phyloP scores from a whole-genome alignment of 1,140 invertebrate genomes.

The Musca domestica region DNA sequence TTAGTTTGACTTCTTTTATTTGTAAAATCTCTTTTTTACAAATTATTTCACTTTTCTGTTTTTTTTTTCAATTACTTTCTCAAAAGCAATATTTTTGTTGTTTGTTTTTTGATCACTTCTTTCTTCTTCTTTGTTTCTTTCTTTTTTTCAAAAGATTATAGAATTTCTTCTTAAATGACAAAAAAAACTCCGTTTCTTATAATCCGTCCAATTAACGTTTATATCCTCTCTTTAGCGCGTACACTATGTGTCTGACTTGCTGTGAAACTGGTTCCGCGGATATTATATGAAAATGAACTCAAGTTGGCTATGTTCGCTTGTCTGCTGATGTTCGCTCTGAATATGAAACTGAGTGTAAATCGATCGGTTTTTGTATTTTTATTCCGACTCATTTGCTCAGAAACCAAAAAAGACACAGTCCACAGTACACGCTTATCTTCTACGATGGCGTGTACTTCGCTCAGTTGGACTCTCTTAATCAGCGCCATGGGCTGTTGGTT shows the following conservation, averaged over 20 bases:
- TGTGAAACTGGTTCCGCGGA: not conserved
- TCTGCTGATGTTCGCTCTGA: too few relatives aligned
- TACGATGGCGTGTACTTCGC: too few relatives aligned
- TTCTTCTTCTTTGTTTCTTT: not conserved
- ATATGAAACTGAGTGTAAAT: too few relatives aligned
- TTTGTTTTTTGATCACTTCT: not conserved
- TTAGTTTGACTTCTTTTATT: constrained; percentile 2
- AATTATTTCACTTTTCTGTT: constrained; percentile 7
- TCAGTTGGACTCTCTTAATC: too few relatives aligned
- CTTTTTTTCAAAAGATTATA: not conserved
- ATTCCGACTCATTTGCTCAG: too few relatives aligned
- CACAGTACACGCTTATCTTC: too few relatives aligned
- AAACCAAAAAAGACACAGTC: too few relatives aligned
- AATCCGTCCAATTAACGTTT: not conserved
- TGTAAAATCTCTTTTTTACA: not conserved
- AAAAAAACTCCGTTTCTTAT: not conserved
- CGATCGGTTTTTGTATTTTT: too few relatives aligned
- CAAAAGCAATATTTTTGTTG: not conserved
- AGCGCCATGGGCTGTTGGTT: too few relatives aligned
- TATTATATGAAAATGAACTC: constrained; percentile 16
- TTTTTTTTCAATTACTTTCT: constrained; percentile 4
- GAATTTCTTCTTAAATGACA: not conserved
- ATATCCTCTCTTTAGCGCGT: constrained; percentile 19
- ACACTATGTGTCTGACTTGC: constrained; percentile 9
- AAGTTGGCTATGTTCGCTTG: not conserved